Conservation (phyloP, 2,888 invertebrate species). For the Catocala fraxini region DNA sequence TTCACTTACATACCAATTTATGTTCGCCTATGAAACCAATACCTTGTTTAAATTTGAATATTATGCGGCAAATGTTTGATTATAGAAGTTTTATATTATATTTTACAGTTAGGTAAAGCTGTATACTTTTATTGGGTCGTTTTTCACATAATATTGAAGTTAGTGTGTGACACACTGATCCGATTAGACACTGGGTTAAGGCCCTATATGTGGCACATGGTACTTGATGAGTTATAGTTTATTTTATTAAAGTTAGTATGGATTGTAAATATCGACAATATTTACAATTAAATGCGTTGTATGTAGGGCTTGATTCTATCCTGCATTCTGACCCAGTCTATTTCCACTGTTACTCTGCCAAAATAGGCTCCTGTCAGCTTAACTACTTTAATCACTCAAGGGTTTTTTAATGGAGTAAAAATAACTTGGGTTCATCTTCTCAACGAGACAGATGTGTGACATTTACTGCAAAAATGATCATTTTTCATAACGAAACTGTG, state of each 20-base stretch:
- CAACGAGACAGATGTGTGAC: too few relatives aligned
- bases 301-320: too few relatives aligned
- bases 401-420: too few relatives aligned
- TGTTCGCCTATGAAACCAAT: constrained; percentile 49
- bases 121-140: constrained; percentile 31
- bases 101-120: constrained; percentile 41
- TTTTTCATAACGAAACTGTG: too few relatives aligned
- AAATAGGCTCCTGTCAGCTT: too few relatives aligned
- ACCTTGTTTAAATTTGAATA: constrained; percentile 50
- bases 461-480: too few relatives aligned
- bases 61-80: constrained; percentile 44
- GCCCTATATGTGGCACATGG: background rate
- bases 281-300: background rate
- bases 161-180: constrained; percentile 40
- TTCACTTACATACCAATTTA: constrained; percentile 47
- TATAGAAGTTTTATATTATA: constrained; percentile 34
- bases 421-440: too few relatives aligned
- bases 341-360: too few relatives aligned
- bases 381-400: too few relatives aligned
- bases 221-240: background rate
- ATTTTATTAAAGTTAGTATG: background rate
- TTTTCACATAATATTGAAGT: constrained; percentile 20
- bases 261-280: background rate
- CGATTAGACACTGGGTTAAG: constrained; percentile 25
- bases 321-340: too few relatives aligned